Conservation (phyloP, 2,888 invertebrate species). For the Linnaemya vulpina region DNA sequence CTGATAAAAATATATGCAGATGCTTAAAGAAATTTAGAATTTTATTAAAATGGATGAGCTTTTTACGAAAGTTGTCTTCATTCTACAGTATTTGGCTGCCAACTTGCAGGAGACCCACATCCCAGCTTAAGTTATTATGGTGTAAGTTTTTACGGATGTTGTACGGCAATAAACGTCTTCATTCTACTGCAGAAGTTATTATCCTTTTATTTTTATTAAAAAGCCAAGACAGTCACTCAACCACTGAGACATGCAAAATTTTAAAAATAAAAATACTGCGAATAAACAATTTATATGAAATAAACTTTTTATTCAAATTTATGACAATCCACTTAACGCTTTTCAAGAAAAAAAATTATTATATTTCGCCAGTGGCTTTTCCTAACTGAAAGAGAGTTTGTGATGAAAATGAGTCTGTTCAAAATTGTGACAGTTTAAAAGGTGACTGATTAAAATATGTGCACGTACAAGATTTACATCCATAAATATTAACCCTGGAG, state of each 20-base stretch:
- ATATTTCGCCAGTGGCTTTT: too few species aligned
- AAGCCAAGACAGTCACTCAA: not conserved
- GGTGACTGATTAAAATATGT: not conserved
- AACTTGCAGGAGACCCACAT: too few species aligned
- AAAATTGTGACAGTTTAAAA: not conserved
- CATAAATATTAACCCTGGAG: too few species aligned
- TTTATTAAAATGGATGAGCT: too few species aligned
- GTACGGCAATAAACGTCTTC: not conserved
- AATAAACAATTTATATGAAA: not conserved
- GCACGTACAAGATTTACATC: too few species aligned
- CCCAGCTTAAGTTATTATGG: too few species aligned
- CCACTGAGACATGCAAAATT: not conserved
- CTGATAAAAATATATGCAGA: not conserved
- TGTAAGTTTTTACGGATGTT: too few species aligned
- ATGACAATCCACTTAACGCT: not conserved
- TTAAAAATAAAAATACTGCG: not conserved
- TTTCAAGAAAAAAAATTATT: not conserved
- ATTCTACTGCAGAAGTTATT: not conserved
- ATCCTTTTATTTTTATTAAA: not conserved
- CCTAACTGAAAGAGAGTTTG: not conserved
- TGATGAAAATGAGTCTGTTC: not conserved
- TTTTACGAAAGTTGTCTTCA: too few species aligned
- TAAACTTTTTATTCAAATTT: not conserved
- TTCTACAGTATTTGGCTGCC: not conserved
- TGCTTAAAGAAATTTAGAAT: too few species aligned